Evolutionary conservation across 1,140 invertebrate genomes (phyloP).

Genomic region (Tetraneura akinire): DNA sequence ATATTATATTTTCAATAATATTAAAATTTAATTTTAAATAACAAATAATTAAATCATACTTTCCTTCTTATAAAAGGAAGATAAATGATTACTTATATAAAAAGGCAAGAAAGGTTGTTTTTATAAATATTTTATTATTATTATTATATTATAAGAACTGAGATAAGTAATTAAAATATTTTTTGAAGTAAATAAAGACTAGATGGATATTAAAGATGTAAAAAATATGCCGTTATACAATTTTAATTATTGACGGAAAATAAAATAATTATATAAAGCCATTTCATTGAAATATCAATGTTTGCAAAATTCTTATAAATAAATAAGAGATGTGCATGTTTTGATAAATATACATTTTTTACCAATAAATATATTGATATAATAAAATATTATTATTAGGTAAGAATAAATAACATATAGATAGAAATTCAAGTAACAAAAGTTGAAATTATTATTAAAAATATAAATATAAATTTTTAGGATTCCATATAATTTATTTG

Average conservation of each 20-base stretch:
- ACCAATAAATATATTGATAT: too few species aligned
- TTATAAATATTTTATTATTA: neutral
- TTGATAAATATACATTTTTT: neutral
- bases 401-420: neutral
- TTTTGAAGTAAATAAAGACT: slow-evolving; percentile 32
- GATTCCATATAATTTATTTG: neutral
- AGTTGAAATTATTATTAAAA: neutral
- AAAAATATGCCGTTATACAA: neutral
- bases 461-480: neutral
- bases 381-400: too few species aligned
- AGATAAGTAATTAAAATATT: slow-evolving; percentile 6
- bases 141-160: neutral
- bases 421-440: neutral
- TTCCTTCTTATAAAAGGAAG: neutral
- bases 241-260: slow-evolving; percentile 5
- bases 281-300: neutral
- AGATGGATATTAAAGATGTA: too few species aligned
- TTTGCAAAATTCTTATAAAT: neutral
- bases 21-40: slow-evolving; percentile 36
- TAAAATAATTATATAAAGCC: neutral
- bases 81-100: too few species aligned
- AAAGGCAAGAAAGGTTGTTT: neutral
- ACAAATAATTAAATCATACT: slow-evolving; percentile 17
- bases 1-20: neutral
- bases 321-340: neutral